Evolutionary conservation across 2,888 invertebrate species (phyloP).

Genomic region (Trilocha varians): DNA sequence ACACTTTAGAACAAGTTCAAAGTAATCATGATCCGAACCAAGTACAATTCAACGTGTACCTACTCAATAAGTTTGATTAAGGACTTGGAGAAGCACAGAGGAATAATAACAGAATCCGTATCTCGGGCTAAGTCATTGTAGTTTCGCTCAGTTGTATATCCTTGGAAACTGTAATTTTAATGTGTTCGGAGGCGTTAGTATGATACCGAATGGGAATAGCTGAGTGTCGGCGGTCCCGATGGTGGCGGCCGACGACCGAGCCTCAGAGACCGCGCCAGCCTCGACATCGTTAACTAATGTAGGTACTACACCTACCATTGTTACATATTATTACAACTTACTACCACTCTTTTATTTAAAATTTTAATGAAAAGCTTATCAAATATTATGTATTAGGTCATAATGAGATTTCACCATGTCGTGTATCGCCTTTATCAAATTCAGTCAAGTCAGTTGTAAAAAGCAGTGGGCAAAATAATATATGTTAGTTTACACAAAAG

Average conservation of each 20-base stretch:
- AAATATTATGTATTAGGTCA: too few relatives aligned
- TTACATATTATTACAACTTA: neutral
- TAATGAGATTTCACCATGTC: too few relatives aligned
- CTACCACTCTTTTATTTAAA: neutral
- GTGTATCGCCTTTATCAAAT: too few relatives aligned
- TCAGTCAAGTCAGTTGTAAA: too few relatives aligned
- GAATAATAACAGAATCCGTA: constrained; percentile 62
- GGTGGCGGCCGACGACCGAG: constrained; percentile 24
- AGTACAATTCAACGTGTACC: constrained; percentile 38
- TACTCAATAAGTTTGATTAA: constrained; percentile 66
- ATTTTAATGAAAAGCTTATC: too few relatives aligned
- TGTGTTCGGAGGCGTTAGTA: constrained; percentile 58
- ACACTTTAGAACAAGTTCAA: neutral
- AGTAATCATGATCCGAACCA: constrained; percentile 19
- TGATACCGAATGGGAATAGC: constrained; percentile 45
- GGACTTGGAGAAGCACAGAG: constrained; percentile 52
- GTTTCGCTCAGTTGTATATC: constrained; percentile 46
- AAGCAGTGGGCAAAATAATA: neutral
- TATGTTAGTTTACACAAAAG: too few relatives aligned
- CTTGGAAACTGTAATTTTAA: constrained; percentile 70
- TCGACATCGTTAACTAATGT: constrained; percentile 33
- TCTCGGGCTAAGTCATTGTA: constrained; percentile 53
- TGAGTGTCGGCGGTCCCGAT: constrained; percentile 34
- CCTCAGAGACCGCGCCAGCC: constrained; percentile 21
- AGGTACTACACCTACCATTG: constrained; percentile 14